Base-by-base conservation (phyloP, 2,797 vertebrate genomes). In the Potorous gilbertii region DNA sequence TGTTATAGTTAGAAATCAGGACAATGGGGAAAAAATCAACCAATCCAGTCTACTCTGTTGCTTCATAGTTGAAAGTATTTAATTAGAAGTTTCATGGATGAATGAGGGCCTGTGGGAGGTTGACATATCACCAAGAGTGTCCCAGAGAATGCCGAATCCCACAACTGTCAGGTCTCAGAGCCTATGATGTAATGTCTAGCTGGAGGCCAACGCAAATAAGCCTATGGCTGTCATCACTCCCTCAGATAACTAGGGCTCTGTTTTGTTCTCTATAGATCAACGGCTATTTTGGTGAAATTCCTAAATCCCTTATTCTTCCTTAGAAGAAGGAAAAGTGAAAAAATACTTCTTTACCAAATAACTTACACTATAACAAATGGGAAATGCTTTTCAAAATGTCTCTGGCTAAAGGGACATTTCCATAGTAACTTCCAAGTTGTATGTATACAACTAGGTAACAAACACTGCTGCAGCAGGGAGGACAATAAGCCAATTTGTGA, bases 401-500 rank as follows among this genome's bases (percentile, higher is more conserved):
- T 95, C 96, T 93, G 56, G 89, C 94, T n/a, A 94, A 91, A 90
- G 95, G 93, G 54, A 90, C 81, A 95, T 97, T 94, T 96, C 97
- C 98, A 97, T 96, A 96, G 98, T 97, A 98, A 98, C 98, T 94
- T 94, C 56, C 66, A 93, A 94, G 92, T 96, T n/a, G 54, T 90
- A 89, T 95, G 62, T 81, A 62, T 9, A 87, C 95, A 94, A 55
- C 90, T 24, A 40, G 59, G 74, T 56, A 90, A 0, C 1, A 55
- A 62, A 92, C 29, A 94, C 89, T 2, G 28, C 34, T 90, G 92
- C 92, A 66, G 28, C 90, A 92, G 57, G 91, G 91, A 52, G 13
- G 87, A 2, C 52, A 52, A 29, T 40, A 10, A 54, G 90, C 46
- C 57, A 87, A 34, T 87, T 11, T 87, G 21, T 87, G 40, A 21